Evolutionary conservation across 2,888 invertebrate species (phyloP).

Genomic region (Priocnemis perturbator): DNA sequence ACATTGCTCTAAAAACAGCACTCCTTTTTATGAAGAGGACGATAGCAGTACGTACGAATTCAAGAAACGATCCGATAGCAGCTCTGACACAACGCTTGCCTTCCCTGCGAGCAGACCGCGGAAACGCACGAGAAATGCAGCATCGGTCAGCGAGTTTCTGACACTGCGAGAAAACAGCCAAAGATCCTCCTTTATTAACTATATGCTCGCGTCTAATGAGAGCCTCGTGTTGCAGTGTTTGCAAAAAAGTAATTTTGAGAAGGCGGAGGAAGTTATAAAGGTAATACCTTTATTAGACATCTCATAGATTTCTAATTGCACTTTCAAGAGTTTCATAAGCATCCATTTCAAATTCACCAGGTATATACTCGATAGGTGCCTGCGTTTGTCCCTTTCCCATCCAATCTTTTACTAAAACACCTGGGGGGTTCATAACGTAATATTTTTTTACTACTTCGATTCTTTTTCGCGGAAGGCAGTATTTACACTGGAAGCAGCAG

Average conservation of each 20-base stretch:
- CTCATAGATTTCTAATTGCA: conserved; percentile 77
- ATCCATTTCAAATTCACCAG: conserved; percentile 78
- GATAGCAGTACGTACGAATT: conserved; percentile 58
- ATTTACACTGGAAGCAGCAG: conserved; percentile 77
- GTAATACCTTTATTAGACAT: conserved; percentile 75
- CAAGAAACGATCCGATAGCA: conserved; percentile 56
- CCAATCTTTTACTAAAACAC: conserved; percentile 72
- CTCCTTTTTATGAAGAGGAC: conserved; percentile 59
- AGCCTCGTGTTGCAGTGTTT: conserved; percentile 86
- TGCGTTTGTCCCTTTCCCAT: conserved; percentile 43
- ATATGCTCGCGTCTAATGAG: conserved; percentile 86
- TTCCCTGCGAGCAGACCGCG: conserved; percentile 73
- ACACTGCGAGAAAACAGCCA: conserved; percentile 68
- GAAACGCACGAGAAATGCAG: conserved; percentile 69
- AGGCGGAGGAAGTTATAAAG: conserved; percentile 88
- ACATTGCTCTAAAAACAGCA: conserved; percentile 42
- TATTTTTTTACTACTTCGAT: conserved; percentile 79
- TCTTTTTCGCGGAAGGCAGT: conserved; percentile 78
- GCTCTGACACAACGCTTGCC: conserved; percentile 69
- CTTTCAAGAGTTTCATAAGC: conserved; percentile 78
- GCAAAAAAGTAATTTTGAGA: conserved; percentile 83
- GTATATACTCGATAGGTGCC: conserved; percentile 74
- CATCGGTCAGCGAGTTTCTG: conserved; percentile 65
- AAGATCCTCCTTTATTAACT: conserved; percentile 77
- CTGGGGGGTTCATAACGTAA: conserved; percentile 78